These are phyloP conservation scores for Micromesistius poutassou DNA, from an alignment of 2,797 vertebrate genomes.

Conservation along the genomic window DNA sequence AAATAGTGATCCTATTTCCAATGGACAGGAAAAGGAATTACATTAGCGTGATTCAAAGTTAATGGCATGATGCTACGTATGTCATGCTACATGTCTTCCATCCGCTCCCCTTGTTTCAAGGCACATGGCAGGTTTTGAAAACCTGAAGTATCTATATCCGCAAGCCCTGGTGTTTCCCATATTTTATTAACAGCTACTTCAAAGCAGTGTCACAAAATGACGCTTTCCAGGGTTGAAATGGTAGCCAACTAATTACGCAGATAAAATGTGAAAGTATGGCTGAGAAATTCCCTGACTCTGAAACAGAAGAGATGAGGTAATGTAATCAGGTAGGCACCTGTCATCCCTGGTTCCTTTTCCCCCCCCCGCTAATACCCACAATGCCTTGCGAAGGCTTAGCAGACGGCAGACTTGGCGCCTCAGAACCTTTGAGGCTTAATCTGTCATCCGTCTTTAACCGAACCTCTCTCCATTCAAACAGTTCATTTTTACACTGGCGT, in stretches of 20 bases:
- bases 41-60: neutral
- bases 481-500: neutral
- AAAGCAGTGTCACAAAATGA: neutral
- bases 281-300: neutral
- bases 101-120: neutral
- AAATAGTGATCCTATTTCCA: neutral
- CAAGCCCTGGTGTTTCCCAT: neutral
- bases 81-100: neutral
- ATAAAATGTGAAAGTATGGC: neutral
- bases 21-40: neutral
- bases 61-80: neutral
- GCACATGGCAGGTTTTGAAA: neutral
- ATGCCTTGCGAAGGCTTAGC: slow-evolving; percentile 3
- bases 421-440: neutral
- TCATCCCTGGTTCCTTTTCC: neutral
- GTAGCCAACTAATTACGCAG: neutral
- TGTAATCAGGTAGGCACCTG: slow-evolving; percentile 1
- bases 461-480: neutral
- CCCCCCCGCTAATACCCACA: neutral
- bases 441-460: neutral
- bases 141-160: neutral
- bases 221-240: neutral
- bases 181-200: neutral
- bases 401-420: neutral
- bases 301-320: neutral